These are phyloP conservation scores for Zaprionus gabonicus DNA, from an alignment of 1,140 invertebrate genomes.

Conservation along the genomic window DNA sequence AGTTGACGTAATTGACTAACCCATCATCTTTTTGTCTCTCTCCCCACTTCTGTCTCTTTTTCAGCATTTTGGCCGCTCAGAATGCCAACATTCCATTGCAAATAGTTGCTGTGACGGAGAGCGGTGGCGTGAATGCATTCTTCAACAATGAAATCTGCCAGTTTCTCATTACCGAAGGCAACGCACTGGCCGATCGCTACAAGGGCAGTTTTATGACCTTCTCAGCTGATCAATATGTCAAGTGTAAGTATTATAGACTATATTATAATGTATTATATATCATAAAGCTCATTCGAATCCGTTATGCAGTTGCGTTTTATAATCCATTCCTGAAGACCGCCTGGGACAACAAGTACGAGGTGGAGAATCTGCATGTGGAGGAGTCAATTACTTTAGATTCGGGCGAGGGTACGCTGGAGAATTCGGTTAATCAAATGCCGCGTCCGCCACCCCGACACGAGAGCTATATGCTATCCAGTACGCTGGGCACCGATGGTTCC, in stretches of 20 bases:
- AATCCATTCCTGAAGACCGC: conserved; percentile 98
- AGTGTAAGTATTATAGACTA: conserved; percentile 58
- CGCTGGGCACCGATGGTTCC: conserved; percentile 82
- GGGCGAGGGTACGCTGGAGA: conserved; percentile 89
- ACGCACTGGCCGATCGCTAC: conserved; percentile 95
- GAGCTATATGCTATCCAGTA: conserved; percentile 86
- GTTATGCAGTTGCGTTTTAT: conserved; percentile 94
- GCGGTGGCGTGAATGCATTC: conserved; percentile 93
- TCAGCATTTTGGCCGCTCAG: conserved; percentile 96
- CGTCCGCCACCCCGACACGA: conserved; percentile 88
- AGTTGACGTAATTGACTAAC: background rate
- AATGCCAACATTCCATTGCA: conserved; percentile 97
- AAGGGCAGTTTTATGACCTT: conserved; percentile 95
- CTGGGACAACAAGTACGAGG: conserved; percentile 97
- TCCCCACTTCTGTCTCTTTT: conserved; percentile 38
- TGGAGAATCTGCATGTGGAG: conserved; percentile 96
- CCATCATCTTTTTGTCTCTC: background rate
- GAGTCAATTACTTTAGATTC: conserved; percentile 88
- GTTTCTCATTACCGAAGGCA: conserved; percentile 96
- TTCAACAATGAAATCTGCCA: conserved; percentile 95
- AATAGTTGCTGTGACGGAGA: conserved; percentile 96
- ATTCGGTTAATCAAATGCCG: conserved; percentile 88
- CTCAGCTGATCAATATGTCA: conserved; percentile 81
- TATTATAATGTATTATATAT: background rate
- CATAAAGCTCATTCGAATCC: conserved; percentile 16